Evolutionary conservation across 2,797 vertebrate genomes (phyloP).

Genomic region (Alcedo quadribrachys): DNA sequence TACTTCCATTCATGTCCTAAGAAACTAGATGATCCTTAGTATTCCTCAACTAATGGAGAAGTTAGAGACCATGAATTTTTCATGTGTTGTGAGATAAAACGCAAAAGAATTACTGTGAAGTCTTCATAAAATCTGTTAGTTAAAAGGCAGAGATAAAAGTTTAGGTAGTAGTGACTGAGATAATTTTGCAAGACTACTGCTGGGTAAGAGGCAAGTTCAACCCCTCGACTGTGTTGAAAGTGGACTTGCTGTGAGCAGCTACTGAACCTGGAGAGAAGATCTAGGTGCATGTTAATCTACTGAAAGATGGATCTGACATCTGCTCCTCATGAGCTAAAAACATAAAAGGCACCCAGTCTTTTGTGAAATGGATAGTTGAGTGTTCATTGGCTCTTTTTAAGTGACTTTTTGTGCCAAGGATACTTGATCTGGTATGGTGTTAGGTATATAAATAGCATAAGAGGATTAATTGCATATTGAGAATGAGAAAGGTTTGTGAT

Average conservation of each 20-base stretch:
- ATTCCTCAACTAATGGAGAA: neutral
- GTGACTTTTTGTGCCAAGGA: neutral
- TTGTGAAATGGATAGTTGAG: accelerated
- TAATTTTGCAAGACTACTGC: neutral
- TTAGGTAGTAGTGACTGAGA: neutral
- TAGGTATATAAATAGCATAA: neutral
- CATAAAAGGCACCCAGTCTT: accelerated
- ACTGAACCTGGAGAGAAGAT: neutral
- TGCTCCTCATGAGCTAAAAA: neutral
- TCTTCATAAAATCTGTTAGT: neutral
- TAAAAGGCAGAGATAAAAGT: neutral
- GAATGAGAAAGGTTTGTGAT: neutral
- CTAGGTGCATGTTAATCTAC: neutral
- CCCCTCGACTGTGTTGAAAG: neutral
- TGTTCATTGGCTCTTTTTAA: neutral
- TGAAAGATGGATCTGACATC: neutral
- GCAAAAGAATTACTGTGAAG: neutral
- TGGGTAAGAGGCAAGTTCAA: neutral
- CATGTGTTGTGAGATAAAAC: neutral
- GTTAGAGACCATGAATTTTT: neutral
- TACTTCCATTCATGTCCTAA: neutral
- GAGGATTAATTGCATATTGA: neutral
- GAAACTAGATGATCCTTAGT: neutral
- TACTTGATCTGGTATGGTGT: accelerated
- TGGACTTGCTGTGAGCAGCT: neutral